Conservation (phyloP, 2,888 invertebrate genomes). For the Atrina japonica region DNA sequence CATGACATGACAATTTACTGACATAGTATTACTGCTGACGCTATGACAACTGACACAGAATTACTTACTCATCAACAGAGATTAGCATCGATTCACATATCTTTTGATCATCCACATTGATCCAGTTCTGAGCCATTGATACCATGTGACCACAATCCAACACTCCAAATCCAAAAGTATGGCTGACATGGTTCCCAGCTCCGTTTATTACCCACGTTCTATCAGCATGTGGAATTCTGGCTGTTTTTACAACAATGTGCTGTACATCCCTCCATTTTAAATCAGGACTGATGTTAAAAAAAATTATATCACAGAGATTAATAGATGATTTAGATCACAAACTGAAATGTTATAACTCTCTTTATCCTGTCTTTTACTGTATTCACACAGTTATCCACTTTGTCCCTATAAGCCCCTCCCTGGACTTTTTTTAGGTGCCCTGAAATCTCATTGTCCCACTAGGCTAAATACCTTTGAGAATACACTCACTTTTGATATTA, state of each 20-base stretch:
- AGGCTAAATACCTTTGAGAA: too few relatives aligned
- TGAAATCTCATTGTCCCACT: too few relatives aligned
- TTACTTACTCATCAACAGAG: constrained; percentile 53
- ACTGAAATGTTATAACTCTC: neutral
- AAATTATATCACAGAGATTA: neutral
- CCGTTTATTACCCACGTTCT: constrained; percentile 81
- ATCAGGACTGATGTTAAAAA: constrained; percentile 64
- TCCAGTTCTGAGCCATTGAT: constrained; percentile 76
- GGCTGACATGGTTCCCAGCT: constrained; percentile 77
- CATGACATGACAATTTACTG: too few relatives aligned
- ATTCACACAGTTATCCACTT: neutral
- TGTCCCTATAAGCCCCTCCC: too few relatives aligned
- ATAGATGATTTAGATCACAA: neutral
- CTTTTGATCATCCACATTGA: constrained; percentile 76
- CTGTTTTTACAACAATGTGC: constrained; percentile 75
- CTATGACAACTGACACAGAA: too few relatives aligned
- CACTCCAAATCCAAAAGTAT: constrained; percentile 78
- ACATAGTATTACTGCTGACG: too few relatives aligned
- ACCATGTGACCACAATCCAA: constrained; percentile 79
- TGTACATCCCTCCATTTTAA: constrained; percentile 80
- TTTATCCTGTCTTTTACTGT: neutral
- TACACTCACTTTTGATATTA: too few relatives aligned
- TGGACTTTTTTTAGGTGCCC: too few relatives aligned
- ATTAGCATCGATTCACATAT: constrained; percentile 66
- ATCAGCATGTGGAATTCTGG: constrained; percentile 79